Evolutionary conservation across 1,140 invertebrate species (phyloP), one percentile per base, ranked within the genome.

Genomic region (Pissodes strobi): DNA sequence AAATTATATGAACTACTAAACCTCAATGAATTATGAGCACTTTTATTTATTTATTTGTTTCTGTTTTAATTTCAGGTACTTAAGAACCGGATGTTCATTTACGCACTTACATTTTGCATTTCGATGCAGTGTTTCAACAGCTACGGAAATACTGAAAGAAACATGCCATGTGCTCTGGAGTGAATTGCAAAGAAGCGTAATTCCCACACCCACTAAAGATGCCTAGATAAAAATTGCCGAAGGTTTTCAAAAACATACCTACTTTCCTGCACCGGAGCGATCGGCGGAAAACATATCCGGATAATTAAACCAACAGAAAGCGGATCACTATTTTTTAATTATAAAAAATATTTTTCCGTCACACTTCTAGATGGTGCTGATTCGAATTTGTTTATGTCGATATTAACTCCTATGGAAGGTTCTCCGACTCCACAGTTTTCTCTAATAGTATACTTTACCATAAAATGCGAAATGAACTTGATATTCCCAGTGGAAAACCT

Each of bases 261-360:
- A 6, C 30, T n/a, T n/a, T 8, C 6, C 60, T 78, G 74, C 63
- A 39, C 78, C 5, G 75, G 72, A 27, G 72, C 76, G n/a, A 58
- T 77, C 9, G 77, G 76, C 56, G 80, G 79, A 34, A 34, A 34
- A n/a, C 30, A 34, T 34, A 34, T 34, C n/a, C 6, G 30, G n/a
- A 34, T 34, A 34, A 34, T 34, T 34, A 34, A 34, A 34, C n/a
- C 30, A 34, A n/a, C 30, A 34, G 30, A 34, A 34, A 34, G 30
- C 30, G 30, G 30, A 34, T 34, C 30, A 34, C 30, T 34, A 34
- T 34, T 34, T 34, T 34, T 34, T 34, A 34, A 34, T 34, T n/a
- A 34, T 34, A 34, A 34, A 34, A 34, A 34, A n/a, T 34, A 34
- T 34, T 34, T 34, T 34, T 34, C 30, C 30, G n/a, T 34, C 30